phyloP scores from a whole-genome alignment of 2,113 vertebrate species.

The Aspiorhynchus laticeps region DNA sequence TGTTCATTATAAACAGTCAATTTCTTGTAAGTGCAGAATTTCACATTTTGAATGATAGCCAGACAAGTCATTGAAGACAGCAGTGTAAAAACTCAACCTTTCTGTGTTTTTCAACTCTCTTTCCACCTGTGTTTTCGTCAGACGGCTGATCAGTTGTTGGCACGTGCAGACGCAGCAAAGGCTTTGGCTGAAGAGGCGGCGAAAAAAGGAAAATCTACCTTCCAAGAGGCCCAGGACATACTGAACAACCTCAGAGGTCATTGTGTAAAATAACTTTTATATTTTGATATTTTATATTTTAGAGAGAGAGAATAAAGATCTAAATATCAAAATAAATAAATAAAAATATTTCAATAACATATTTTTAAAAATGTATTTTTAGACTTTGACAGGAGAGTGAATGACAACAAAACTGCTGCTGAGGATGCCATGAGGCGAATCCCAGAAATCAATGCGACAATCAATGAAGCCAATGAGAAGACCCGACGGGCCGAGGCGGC shows the following conservation, averaged over 20 bases:
- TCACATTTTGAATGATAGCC: not conserved
- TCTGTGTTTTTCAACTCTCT: slow-evolving; percentile 23
- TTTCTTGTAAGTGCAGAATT: not conserved
- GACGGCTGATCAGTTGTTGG: slow-evolving; percentile 95
- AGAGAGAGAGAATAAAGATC: not conserved
- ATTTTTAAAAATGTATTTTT: not conserved
- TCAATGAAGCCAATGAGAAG: slow-evolving; percentile 87
- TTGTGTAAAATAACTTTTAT: not conserved
- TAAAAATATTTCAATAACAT: not conserved
- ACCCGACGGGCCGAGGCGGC: slow-evolving; percentile 84
- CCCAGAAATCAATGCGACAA: slow-evolving; percentile 87
- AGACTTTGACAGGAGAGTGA: slow-evolving; percentile 95
- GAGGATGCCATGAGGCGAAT: slow-evolving; percentile 91
- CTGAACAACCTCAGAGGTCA: slow-evolving; percentile 84
- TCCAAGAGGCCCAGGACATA: slow-evolving; percentile 89
- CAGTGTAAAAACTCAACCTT: not conserved
- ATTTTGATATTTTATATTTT: no score
- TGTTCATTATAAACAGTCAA: not conserved
- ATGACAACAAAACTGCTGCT: slow-evolving; percentile 95
- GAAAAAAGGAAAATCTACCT: slow-evolving; percentile 85
- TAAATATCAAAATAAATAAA: not conserved
- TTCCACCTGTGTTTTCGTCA: slow-evolving; percentile 60
- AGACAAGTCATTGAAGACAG: not conserved
- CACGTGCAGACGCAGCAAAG: slow-evolving; percentile 94
- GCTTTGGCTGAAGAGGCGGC: slow-evolving; percentile 93